Percentiles rank a stretch among this genome's conserved stretches.
phyloP scores from a whole-genome alignment of 2,113 vertebrate genomes.

The Octodon degus region DNA sequence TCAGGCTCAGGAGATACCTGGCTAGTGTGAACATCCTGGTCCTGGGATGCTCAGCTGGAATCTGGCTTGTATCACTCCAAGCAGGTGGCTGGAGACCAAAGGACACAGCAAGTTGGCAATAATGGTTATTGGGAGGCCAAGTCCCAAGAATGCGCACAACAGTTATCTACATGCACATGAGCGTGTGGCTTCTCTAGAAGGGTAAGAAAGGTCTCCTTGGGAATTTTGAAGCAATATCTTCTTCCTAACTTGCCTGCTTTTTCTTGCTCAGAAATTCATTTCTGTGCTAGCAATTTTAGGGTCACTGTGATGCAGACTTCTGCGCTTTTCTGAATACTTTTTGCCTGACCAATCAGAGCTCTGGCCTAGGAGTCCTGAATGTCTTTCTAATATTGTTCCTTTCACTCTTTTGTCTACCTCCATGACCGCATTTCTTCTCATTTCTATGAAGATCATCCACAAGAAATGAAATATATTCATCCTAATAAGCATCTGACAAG shows the following conservation, averaged over 20 bases:
- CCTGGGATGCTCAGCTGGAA: slow-evolving; percentile 31
- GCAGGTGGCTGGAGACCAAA: slow-evolving; percentile 61
- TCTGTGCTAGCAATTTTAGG: neutral
- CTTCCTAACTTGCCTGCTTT: neutral
- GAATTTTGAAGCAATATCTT: neutral
- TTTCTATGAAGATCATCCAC: neutral
- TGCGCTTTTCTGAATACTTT: neutral
- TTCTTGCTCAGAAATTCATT: neutral
- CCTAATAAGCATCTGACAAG: neutral
- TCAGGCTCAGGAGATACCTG: slow-evolving; percentile 53
- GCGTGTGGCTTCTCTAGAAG: neutral
- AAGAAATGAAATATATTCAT: neutral
- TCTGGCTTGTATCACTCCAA: slow-evolving; percentile 35
- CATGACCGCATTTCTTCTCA: neutral
- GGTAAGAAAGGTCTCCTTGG: neutral
- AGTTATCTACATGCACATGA: neutral
- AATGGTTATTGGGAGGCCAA: slow-evolving; percentile 39
- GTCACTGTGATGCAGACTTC: neutral
- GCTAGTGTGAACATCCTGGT: neutral
- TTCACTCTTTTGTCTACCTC: neutral
- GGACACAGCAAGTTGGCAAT: slow-evolving; percentile 33
- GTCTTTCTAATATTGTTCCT: neutral
- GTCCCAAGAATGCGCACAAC: neutral
- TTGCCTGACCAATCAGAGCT: neutral
- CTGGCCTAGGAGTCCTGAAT: neutral